phyloP scores from a whole-genome alignment of 2,797 vertebrate species.

The Psittacula echo region DNA sequence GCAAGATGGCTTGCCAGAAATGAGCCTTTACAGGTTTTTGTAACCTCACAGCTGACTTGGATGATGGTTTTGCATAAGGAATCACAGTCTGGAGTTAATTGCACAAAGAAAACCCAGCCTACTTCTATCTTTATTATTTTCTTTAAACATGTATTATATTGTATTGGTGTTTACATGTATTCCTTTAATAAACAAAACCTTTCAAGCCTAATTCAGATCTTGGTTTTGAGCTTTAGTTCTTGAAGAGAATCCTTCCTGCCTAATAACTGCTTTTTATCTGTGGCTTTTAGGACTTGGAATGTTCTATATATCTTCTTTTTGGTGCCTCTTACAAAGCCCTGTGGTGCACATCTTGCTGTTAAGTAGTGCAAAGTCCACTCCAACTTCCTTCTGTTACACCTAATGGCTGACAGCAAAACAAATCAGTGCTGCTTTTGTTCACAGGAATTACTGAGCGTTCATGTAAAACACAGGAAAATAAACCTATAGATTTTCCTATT shows the following conservation, averaged over 20 bases:
- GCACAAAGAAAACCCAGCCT: neutral
- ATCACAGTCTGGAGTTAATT: neutral
- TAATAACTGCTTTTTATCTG: neutral
- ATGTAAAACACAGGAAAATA: neutral
- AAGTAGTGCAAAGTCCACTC: neutral
- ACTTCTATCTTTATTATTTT: neutral
- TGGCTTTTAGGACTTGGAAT: neutral
- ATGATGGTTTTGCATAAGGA: neutral
- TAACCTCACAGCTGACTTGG: neutral
- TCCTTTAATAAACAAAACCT: slow-evolving; percentile 51
- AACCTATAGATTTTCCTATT: neutral
- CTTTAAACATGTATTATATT: slow-evolving; percentile 4
- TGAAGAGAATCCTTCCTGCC: neutral
- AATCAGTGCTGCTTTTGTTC: neutral
- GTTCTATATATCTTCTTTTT: neutral
- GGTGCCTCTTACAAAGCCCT: neutral
- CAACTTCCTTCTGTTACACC: neutral
- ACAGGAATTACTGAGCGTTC: neutral
- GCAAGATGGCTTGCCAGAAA: neutral
- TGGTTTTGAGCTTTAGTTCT: slow-evolving; percentile 6
- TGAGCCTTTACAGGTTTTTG: neutral
- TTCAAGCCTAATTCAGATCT: neutral
- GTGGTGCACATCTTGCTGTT: neutral
- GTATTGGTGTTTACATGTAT: slow-evolving; percentile 47
- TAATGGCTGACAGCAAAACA: neutral